Conservation (phyloP, 1,140 invertebrate species). For the Lordiphosa mommai region DNA sequence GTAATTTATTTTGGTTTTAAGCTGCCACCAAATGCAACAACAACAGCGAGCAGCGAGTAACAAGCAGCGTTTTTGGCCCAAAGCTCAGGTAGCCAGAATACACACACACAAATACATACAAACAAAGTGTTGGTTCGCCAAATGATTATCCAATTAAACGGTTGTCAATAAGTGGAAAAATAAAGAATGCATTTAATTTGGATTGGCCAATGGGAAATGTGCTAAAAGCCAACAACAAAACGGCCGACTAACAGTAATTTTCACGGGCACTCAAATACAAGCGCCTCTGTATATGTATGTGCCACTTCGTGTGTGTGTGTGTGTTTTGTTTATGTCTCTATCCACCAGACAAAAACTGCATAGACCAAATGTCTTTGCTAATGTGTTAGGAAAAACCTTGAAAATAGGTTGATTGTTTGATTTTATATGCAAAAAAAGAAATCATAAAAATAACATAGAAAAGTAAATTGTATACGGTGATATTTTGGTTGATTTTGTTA, state of each 20-base stretch:
- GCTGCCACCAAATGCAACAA: slow-evolving; percentile 29
- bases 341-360: not conserved
- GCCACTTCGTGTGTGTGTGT: slow-evolving; percentile 15
- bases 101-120: slow-evolving; percentile 32
- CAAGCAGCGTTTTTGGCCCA: slow-evolving; percentile 32
- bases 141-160: slow-evolving; percentile 69
- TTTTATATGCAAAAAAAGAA: too few relatives aligned
- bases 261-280: slow-evolving; percentile 58
- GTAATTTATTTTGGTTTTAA: slow-evolving; percentile 51
- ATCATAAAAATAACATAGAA: too few relatives aligned
- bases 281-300: not conserved
- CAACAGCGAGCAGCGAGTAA: slow-evolving; percentile 51
- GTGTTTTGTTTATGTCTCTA: slow-evolving; percentile 21
- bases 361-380: not conserved
- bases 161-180: slow-evolving; percentile 38
- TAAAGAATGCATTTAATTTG: slow-evolving; percentile 62
- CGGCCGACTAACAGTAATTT: slow-evolving; percentile 65
- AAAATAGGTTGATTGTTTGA: too few relatives aligned
- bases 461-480: too few relatives aligned
- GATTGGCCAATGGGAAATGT: slow-evolving; percentile 33
- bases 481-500: too few relatives aligned
- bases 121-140: slow-evolving; percentile 14
- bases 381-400: too few relatives aligned
- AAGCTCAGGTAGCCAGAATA: slow-evolving; percentile 42
- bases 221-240: slow-evolving; percentile 18